Conservation (phyloP, 2,797 vertebrate genomes). For the Rousettus madagascariensis region DNA sequence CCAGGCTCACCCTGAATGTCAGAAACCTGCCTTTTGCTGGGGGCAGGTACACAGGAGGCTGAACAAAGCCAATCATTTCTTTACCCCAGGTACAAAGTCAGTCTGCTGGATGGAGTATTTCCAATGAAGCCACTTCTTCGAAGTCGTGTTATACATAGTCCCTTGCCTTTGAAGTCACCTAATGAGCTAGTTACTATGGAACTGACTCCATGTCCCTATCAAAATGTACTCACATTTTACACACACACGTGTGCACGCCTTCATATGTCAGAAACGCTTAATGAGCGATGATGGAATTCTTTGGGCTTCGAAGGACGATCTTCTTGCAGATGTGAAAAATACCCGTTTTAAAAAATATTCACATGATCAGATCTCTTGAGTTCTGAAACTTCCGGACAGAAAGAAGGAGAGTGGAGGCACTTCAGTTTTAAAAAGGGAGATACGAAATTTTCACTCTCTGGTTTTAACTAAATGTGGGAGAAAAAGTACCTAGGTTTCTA, state of each 20-base stretch:
- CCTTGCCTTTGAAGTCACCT: slow-evolving; percentile 28
- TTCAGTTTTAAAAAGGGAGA: background rate
- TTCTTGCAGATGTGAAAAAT: background rate
- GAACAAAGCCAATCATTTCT: background rate
- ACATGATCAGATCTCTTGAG: background rate
- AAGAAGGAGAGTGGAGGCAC: background rate
- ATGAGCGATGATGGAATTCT: background rate
- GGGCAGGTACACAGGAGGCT: background rate
- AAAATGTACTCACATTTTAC: background rate
- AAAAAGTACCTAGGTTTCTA: background rate
- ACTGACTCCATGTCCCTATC: background rate
- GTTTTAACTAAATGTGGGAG: background rate
- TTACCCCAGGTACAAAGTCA: background rate
- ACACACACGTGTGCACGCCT: background rate
- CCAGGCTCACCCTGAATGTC: background rate
- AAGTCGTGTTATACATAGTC: background rate
- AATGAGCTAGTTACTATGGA: slow-evolving; percentile 4
- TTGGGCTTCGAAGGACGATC: background rate
- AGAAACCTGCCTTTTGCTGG: background rate
- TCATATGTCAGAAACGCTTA: background rate
- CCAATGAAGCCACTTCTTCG: background rate
- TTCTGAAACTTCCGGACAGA: background rate
- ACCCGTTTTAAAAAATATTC: background rate
- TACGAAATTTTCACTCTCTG: background rate
- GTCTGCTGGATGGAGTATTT: background rate